phyloP scores from a whole-genome alignment of 2,797 vertebrate species.

The Sebastes melanostomus region DNA sequence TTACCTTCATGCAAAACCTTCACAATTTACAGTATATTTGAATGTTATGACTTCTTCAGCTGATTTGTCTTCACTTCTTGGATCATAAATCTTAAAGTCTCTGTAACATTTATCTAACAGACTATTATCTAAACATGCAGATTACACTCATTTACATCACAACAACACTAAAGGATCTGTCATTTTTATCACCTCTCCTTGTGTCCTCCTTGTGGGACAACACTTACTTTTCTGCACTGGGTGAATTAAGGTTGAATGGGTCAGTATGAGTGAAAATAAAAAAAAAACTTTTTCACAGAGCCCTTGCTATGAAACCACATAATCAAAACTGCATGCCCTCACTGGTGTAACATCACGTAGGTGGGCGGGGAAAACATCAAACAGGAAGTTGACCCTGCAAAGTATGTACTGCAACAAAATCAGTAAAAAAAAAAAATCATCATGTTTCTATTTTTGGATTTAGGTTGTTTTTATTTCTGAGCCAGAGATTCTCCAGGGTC shows the following conservation, averaged over 20 bases:
- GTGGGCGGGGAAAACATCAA: too few relatives aligned
- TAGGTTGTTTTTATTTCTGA: too few relatives aligned
- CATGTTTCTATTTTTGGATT: too few relatives aligned
- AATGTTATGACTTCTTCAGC: not conserved
- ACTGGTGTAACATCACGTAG: too few relatives aligned
- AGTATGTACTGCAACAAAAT: too few relatives aligned
- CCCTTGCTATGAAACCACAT: too few relatives aligned
- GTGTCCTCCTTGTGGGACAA: slow-evolving; percentile 15
- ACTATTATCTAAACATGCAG: slow-evolving; percentile 43
- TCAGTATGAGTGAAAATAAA: too few relatives aligned
- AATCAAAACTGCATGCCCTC: too few relatives aligned
- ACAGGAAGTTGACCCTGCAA: too few relatives aligned
- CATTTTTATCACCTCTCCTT: slow-evolving; percentile 39
- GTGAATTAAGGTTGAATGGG: too few relatives aligned
- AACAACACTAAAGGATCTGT: slow-evolving; percentile 46
- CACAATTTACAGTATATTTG: not conserved
- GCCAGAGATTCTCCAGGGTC: not conserved
- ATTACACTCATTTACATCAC: slow-evolving; percentile 34
- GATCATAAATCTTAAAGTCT: slow-evolving; percentile 48
- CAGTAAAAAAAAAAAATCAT: not conserved
- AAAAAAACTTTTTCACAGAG: too few relatives aligned
- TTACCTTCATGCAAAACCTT: not conserved
- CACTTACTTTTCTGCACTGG: not conserved
- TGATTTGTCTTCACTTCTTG: not conserved
- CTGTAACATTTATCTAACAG: slow-evolving; percentile 30